A percentile compares a stretch with the other conserved stretches of the same genome.
Evolutionary conservation across 2,888 invertebrate species (phyloP).

Genomic region (Orthosia cruda): DNA sequence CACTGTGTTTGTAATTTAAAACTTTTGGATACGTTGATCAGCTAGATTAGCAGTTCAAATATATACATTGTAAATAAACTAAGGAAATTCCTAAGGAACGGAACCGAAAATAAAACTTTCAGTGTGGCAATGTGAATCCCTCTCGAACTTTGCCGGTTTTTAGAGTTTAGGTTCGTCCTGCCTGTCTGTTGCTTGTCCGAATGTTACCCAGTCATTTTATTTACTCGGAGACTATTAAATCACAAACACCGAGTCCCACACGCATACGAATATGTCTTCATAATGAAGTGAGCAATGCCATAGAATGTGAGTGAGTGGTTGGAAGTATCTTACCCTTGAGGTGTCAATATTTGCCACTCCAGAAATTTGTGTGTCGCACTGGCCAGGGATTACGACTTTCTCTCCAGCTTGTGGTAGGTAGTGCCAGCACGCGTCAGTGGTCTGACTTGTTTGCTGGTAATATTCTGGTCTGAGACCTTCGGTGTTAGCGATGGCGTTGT

Average conservation of each 20-base stretch:
- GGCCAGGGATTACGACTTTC: conserved; percentile 34
- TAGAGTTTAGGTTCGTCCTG: no score
- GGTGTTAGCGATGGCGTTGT: neutral
- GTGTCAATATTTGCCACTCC: conserved; percentile 6
- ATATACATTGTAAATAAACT: no score
- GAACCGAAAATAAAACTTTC: neutral
- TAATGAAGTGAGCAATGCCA: neutral
- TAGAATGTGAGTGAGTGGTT: neutral
- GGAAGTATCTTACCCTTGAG: conserved; percentile 70
- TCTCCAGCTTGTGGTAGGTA: neutral
- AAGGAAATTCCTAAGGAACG: no score
- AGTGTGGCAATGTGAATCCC: neutral
- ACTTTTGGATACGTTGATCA: no score
- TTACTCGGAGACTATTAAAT: no score
- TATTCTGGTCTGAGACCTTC: conserved; percentile 65
- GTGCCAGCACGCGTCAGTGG: conserved; percentile 21
- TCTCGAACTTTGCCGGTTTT: no score
- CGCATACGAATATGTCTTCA: neutral
- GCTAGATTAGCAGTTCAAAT: no score
- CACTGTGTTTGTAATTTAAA: no score
- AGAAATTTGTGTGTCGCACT: conserved; percentile 23
- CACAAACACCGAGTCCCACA: no score
- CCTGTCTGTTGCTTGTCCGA: no score
- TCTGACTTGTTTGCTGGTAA: conserved; percentile 78
- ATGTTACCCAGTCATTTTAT: no score